phyloP scores from a whole-genome alignment of 1,140 invertebrate genomes.

The Anagrus nilaparvatae region DNA sequence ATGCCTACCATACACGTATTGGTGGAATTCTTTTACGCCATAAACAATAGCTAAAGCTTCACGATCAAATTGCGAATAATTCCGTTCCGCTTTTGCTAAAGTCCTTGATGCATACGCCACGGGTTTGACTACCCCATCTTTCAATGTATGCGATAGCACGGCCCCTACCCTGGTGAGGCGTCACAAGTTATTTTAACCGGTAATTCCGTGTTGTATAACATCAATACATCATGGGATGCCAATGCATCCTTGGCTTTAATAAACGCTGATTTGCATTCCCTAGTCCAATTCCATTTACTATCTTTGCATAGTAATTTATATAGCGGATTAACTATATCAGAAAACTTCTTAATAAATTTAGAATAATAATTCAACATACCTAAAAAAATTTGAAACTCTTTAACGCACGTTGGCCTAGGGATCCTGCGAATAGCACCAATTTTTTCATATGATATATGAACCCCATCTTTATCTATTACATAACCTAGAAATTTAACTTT shows the following conservation, averaged over 20 bases:
- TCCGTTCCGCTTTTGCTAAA: constrained; percentile 1
- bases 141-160: not conserved
- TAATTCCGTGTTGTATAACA: not conserved
- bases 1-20: constrained; percentile 1
- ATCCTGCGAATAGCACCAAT: constrained; percentile 1
- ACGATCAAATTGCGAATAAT: constrained; percentile 6
- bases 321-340: constrained; percentile 1
- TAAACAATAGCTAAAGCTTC: not conserved
- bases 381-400: constrained; percentile 2
- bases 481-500: constrained; percentile 3
- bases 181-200: constrained; percentile 6
- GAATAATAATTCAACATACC: constrained; percentile 7
- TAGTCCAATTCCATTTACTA: constrained; percentile 1
- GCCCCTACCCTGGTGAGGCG: constrained; percentile 4
- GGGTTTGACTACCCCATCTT: not conserved
- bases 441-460: not conserved
- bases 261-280: not conserved
- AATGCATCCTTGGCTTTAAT: not conserved
- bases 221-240: constrained; percentile 4
- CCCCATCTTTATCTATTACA: not conserved
- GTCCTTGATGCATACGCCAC: not conserved
- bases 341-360: constrained; percentile 9
- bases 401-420: not conserved
- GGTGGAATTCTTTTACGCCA: not conserved
- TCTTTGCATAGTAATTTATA: not conserved